phyloP scores from a whole-genome alignment of 2,888 invertebrate genomes.

The Syritta pipiens region DNA sequence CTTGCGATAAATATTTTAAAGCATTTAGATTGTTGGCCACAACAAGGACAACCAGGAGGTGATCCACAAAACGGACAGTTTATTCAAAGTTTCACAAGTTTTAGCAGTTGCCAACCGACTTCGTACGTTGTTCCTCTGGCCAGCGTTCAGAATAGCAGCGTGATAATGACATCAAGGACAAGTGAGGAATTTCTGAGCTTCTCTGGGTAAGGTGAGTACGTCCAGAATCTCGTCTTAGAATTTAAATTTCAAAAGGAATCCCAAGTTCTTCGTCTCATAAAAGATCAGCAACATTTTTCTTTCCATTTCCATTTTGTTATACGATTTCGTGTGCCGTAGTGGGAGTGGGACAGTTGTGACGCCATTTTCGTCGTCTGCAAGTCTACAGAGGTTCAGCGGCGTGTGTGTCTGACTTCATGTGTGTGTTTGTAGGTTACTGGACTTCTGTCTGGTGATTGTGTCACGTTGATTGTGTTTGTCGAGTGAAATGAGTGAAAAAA shows the following conservation, averaged over 20 bases:
- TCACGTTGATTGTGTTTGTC: background rate
- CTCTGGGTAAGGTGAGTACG: conserved; percentile 55
- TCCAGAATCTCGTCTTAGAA: background rate
- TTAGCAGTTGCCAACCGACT: conserved; percentile 14
- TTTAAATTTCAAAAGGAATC: background rate
- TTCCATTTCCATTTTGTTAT: too few relatives aligned
- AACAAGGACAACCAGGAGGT: background rate
- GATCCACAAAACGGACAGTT: background rate
- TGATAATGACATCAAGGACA: conserved; percentile 4
- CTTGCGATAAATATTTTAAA: conserved; percentile 44
- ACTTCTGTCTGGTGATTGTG: background rate
- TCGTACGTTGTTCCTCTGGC: conserved; percentile 5
- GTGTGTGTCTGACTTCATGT: background rate
- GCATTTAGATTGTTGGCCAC: conserved; percentile 39
- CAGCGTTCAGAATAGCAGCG: conserved; percentile 4
- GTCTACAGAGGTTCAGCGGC: conserved; percentile 23
- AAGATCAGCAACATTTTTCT: conserved; percentile 45
- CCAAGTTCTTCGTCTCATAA: background rate
- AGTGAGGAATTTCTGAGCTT: background rate
- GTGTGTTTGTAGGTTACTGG: background rate
- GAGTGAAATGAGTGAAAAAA: conserved; percentile 43
- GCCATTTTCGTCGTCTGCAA: conserved; percentile 53
- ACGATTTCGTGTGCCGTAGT: too few relatives aligned
- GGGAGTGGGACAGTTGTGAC: conserved; percentile 8
- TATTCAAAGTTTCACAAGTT: conserved; percentile 25